Evolutionary conservation across 2,113 vertebrate species (phyloP).

Genomic region (Solea senegalensis): DNA sequence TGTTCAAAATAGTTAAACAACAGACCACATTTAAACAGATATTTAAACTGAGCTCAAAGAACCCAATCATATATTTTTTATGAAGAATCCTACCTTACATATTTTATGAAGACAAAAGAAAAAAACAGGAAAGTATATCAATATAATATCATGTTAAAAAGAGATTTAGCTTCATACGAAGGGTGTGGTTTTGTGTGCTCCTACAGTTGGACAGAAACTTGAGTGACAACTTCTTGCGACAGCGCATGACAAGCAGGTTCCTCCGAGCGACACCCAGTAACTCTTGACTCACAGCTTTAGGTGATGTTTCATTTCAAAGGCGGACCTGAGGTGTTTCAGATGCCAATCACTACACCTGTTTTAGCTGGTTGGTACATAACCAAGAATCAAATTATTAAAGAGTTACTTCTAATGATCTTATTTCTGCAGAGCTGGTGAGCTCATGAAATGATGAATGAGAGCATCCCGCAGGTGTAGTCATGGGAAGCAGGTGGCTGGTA

Average conservation of each 20-base stretch:
- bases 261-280: constrained; percentile 47
- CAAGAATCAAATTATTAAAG: neutral
- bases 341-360: neutral
- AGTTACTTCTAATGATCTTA: neutral
- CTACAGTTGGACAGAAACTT: constrained; percentile 74
- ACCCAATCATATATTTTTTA: neutral
- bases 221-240: constrained; percentile 84
- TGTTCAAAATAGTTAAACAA: neutral
- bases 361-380: no score
- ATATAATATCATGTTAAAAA: neutral
- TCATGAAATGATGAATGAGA: constrained; percentile 51
- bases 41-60: neutral
- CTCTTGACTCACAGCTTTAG: constrained; percentile 64
- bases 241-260: constrained; percentile 81
- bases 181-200: constrained; percentile 74
- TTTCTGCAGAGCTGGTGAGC: constrained; percentile 36
- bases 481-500: constrained; percentile 91
- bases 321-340: neutral
- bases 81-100: neutral
- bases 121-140: neutral
- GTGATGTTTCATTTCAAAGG: constrained; percentile 61
- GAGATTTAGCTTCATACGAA: constrained; percentile 46
- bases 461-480: constrained; percentile 84
- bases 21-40: neutral
- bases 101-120: neutral